phyloP scores from a whole-genome alignment of 2,113 vertebrate genomes.

The Tetraodon nigroviridis region DNA sequence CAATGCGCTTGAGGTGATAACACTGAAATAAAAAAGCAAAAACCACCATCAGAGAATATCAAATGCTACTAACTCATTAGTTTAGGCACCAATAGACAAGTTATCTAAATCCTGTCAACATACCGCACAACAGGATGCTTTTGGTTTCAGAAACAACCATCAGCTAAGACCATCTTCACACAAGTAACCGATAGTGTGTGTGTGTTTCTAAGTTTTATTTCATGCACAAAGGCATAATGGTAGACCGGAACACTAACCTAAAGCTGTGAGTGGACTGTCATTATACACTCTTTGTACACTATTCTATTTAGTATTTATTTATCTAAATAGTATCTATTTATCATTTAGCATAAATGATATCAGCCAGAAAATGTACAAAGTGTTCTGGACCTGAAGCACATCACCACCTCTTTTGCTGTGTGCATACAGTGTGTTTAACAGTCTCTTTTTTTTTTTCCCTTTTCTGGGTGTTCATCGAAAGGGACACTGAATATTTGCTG shows the following conservation, averaged over 20 bases:
- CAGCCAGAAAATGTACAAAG: conserved; percentile 19
- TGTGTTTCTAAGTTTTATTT: conserved; percentile 23
- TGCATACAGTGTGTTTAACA: conserved; percentile 14
- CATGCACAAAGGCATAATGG: conserved; percentile 48
- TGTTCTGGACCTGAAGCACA: conserved; percentile 6
- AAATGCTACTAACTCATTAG: conserved; percentile 33
- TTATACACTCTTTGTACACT: conserved; percentile 8
- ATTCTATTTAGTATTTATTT: not conserved
- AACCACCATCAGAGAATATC: conserved; percentile 3
- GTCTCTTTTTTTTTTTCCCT: conserved; percentile 25
- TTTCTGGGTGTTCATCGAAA: not conserved
- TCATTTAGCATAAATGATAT: conserved; percentile 1
- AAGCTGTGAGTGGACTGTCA: not conserved
- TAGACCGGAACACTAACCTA: conserved; percentile 14
- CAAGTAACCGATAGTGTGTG: conserved; percentile 10
- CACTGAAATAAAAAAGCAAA: not conserved
- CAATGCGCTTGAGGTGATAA: not conserved
- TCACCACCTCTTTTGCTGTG: conserved; percentile 11
- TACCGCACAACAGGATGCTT: conserved; percentile 7
- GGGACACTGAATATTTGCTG: conserved; percentile 5
- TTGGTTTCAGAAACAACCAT: not conserved
- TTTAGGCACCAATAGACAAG: conserved; percentile 26
- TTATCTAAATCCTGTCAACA: conserved; percentile 20
- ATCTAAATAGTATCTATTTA: too few species aligned
- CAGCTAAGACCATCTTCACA: conserved; percentile 15